Evolutionary conservation across 2,888 invertebrate genomes (phyloP), one percentile per base, ranked within the genome.

Genomic region (Coecobrya sp.): DNA sequence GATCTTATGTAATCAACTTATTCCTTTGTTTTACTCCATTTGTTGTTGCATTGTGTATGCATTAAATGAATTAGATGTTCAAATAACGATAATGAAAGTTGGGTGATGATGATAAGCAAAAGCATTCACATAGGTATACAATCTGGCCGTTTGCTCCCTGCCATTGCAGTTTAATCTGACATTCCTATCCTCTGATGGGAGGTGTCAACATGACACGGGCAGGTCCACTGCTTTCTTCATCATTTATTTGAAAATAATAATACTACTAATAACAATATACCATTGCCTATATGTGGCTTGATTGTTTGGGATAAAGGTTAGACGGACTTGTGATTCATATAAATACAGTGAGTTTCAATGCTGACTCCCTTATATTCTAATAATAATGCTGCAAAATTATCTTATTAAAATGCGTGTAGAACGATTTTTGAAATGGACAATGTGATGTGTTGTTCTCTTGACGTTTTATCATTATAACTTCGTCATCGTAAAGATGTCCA

Each of bases 171-270:
- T 45, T 36, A 79, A 79, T 22, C 52, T 89, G 81, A 89, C 79
- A 88, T 49, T 65, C 49, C 27, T 68, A 27, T 82, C 25, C 65
- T 25, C 1, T 22, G 27, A 82, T 7, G 89, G 81, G 88, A 88
- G 89, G 89, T 89, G 89, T 82, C 89, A 89, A 70, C 89, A 89
- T 89, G 89, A 89, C 73, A 73, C 70, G 84, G 89, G 84, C 89
- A 89, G 84, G 84, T 85, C 62, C 89, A 73, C 55, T 89, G 52
- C 65, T 59, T 62, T 49, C 11, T n/a, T 25, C 1, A 42, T n/a
- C 36, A 65, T 45, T 79, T 79, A 79, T 49, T 59, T 10, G 49
- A 88, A 88, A 79, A 81, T 65, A 79, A 62, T 88, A 16, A 55
- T 76, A 59, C 10, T 11, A 62, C 22, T 65, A 13, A 59, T 76